phyloP scores from a whole-genome alignment of 2,888 invertebrate genomes.

The Zaprionus lineosus region DNA sequence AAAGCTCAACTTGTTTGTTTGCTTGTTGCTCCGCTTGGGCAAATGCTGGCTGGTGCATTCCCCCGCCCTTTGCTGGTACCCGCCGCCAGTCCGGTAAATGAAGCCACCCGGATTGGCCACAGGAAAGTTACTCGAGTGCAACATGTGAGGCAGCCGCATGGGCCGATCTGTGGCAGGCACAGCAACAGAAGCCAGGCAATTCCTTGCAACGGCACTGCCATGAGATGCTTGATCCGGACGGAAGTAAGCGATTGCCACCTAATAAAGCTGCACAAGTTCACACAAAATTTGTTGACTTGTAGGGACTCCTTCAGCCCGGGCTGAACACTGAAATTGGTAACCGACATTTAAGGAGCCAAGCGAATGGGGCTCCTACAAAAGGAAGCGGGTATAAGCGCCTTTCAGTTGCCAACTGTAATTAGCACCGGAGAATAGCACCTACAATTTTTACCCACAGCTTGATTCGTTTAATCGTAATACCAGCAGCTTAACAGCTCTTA shows the following conservation, averaged over 20 bases:
- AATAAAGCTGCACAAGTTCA: constrained; percentile 73
- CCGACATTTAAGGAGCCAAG: too few relatives aligned
- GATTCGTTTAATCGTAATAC: too few relatives aligned
- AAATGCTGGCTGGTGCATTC: constrained; percentile 10
- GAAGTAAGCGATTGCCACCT: constrained; percentile 38
- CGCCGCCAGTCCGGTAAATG: constrained; percentile 40
- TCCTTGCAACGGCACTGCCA: too few relatives aligned
- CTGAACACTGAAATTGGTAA: too few relatives aligned
- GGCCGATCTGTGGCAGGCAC: constrained; percentile 13
- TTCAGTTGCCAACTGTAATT: too few relatives aligned
- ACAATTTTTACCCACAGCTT: too few relatives aligned
- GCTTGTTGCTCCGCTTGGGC: constrained; percentile 55
- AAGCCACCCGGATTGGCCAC: constrained; percentile 69
- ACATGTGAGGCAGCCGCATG: constrained; percentile 49
- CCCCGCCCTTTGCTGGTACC: not conserved
- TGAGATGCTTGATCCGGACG: constrained; percentile 41
- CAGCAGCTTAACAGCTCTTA: too few relatives aligned
- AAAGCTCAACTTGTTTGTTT: constrained; percentile 70
- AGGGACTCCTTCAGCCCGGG: too few relatives aligned
- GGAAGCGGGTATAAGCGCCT: too few relatives aligned
- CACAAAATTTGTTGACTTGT: constrained; percentile 36
- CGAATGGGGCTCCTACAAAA: too few relatives aligned
- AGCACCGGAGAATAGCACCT: too few relatives aligned
- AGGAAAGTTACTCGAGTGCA: constrained; percentile 52
- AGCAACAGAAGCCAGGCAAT: constrained; percentile 34